Conservation (phyloP, 2,888 invertebrate species). For the Brassicogethes aeneus region DNA sequence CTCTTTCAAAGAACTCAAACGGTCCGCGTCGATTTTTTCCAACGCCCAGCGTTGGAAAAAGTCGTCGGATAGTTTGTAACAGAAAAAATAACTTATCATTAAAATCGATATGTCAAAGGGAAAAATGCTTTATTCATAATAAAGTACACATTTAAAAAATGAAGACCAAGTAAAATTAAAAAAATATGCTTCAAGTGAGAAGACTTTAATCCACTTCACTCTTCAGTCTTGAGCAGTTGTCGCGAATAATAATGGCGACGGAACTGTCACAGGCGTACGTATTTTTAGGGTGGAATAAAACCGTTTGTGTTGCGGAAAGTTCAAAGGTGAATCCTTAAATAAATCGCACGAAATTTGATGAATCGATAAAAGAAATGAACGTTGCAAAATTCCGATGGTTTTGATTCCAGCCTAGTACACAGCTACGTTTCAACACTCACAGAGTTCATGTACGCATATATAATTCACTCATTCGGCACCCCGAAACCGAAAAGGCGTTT, state of each 20-base stretch:
- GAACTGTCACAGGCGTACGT: conserved; percentile 30
- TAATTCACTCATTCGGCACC: conserved; percentile 34
- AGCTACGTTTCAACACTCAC: conserved; percentile 21
- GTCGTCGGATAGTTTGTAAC: no score
- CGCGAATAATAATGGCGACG: conserved; percentile 15
- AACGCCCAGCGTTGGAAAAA: no score
- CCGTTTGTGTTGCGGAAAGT: no score
- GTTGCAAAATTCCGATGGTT: no score
- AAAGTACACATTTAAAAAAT: neutral
- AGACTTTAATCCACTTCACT: conserved; percentile 18
- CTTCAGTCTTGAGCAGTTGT: conserved; percentile 34
- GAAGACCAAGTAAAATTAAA: conserved; percentile 9
- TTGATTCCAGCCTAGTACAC: no score
- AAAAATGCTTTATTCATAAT: conserved; percentile 20
- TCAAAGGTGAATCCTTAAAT: no score
- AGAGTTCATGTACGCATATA: conserved; percentile 18
- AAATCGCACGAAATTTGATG: no score
- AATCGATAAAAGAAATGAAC: no score
- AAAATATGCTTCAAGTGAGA: conserved; percentile 24
- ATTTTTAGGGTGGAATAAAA: no score
- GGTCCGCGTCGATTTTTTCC: neutral
- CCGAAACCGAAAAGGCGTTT: conserved; percentile 27
- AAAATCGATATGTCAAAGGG: conserved; percentile 18
- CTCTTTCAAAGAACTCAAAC: conserved; percentile 8
- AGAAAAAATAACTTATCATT: conserved; percentile 15